These are phyloP conservation scores for Cygnus atratus DNA, from an alignment of 2,113 vertebrate species.

Conservation along the genomic window DNA sequence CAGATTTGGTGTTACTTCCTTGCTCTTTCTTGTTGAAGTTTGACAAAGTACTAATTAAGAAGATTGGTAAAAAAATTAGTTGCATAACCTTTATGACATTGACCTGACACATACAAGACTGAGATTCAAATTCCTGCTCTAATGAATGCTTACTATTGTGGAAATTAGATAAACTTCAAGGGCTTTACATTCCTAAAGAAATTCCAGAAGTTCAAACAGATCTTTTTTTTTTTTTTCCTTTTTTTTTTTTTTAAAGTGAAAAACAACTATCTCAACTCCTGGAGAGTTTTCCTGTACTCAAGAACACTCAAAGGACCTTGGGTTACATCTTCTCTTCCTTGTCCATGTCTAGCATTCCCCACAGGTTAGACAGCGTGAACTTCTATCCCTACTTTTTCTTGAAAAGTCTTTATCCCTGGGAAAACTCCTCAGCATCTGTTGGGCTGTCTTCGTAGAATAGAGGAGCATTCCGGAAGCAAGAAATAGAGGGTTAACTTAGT, in stretches of 20 bases:
- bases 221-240: background rate
- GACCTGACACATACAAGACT: background rate
- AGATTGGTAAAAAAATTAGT: background rate
- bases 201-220: background rate
- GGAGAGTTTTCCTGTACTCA: background rate
- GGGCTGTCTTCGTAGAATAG: background rate
- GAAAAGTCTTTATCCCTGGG: background rate
- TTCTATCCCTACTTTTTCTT: background rate
- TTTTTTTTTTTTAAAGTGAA: background rate
- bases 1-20: background rate
- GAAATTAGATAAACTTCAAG: background rate
- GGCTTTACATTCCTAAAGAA: background rate
- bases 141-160: background rate
- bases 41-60: background rate
- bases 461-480: background rate
- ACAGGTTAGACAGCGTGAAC: background rate
- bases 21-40: background rate
- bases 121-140: background rate
- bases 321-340: background rate
- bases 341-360: background rate
- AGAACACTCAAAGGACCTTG: background rate
- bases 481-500: conserved; percentile 9
- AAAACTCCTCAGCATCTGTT: background rate
- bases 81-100: background rate
- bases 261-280: background rate